Base-by-base conservation (phyloP, 2,888 invertebrate genomes). In the Parnassius mnemosyne region DNA sequence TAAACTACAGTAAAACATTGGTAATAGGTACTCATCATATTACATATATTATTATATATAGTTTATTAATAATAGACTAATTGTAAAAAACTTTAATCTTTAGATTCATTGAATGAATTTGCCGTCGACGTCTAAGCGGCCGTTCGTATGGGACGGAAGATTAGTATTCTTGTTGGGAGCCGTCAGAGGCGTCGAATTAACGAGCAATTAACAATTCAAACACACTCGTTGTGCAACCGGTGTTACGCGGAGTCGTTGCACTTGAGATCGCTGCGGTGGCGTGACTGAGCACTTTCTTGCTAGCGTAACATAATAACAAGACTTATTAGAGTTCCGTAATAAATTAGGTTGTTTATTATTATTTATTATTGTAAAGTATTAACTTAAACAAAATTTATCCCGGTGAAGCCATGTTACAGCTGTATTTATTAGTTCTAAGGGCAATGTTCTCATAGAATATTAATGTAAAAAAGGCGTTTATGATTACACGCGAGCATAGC, bases 161-260 rank as follows among this genome's bases (percentile, higher is more conserved):
- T 53, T 53, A 51, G 54, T 59, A 52, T 53, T 59, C 53, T 50
- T 41, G 49, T 42, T n/a, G 56, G 50, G 50, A 43, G 57, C 44
- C 54, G 42, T 60, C 53, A 12, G 59, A 57, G 42, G 60, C 59
- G 56, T 57, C 42, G 57, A 61, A 57, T 61, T 67, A 66, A 69
- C 67, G 64, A 60, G 67, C 68, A 74, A 73, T 75, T 74, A 73
- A 70, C 66, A 68, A 66, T 68, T 69, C 66, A 69, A 68, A 69
- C 61, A 66, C 60, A 62, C 52, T 61, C 50, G 65, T 73, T 71
- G 68, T 68, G 71, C 71, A 72, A 73, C 70, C 65, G 66, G 66
- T 65, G 70, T 68, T 71, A 68, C 66, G 65, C 63, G 57, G 64
- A 66, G 69, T 68, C 70, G 66, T 66, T 68, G 71, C 64, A 69